These are phyloP conservation scores for Lepidocyrtoides sp. DNA, from an alignment of 2,888 invertebrate genomes.

Conservation along the genomic window DNA sequence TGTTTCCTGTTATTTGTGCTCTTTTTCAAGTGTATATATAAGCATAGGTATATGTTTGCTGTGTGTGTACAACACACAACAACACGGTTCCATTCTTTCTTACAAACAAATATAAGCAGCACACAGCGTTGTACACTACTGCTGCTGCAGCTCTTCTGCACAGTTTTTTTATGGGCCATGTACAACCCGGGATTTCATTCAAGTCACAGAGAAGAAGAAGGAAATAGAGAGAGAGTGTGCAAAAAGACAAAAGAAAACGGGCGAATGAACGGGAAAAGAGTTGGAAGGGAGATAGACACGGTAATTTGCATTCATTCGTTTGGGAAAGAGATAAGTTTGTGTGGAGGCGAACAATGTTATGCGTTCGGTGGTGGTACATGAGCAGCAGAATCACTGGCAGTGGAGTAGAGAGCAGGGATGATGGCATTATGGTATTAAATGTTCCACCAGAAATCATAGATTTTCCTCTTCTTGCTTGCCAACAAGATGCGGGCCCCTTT, in stretches of 20 bases:
- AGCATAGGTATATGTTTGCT: no score
- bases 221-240: not conserved
- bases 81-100: not conserved
- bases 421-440: conserved; percentile 10
- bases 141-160: not conserved
- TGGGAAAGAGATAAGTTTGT: conserved; percentile 61
- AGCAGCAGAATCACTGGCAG: not conserved
- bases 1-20: conserved; percentile 58
- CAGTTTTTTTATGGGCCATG: conserved; percentile 13
- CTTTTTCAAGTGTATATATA: not conserved
- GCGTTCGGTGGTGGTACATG: not conserved
- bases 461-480: not conserved
- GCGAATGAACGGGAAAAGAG: conserved; percentile 9
- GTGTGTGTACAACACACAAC: conserved; percentile 17
- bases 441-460: conserved; percentile 27
- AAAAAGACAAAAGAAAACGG: conserved; percentile 46
- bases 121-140: not conserved
- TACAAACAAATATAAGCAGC: not conserved
- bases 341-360: conserved; percentile 51
- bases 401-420: not conserved
- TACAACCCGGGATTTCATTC: conserved; percentile 21
- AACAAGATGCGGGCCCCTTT: conserved; percentile 19
- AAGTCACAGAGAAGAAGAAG: conserved; percentile 35
- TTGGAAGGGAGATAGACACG: conserved; percentile 66
- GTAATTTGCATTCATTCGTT: conserved; percentile 73